phyloP scores from a whole-genome alignment of 2,888 invertebrate genomes.

The Rotaria macrura region DNA sequence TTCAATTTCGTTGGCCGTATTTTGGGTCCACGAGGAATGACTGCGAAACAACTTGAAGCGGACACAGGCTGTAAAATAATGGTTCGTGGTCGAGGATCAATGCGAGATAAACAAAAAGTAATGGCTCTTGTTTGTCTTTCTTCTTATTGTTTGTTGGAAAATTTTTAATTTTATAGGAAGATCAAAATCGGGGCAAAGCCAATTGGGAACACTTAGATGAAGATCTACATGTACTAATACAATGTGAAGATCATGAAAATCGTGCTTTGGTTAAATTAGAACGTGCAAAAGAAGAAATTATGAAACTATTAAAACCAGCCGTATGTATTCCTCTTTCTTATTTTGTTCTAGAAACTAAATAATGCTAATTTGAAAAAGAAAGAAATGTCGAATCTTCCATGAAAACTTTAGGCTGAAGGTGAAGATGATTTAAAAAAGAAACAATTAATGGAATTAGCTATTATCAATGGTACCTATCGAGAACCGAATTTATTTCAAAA shows the following conservation, averaged over 20 bases:
- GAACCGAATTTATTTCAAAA: slow-evolving; percentile 25
- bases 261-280: slow-evolving; percentile 84
- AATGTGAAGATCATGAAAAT: slow-evolving; percentile 95
- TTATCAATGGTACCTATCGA: slow-evolving; percentile 92
- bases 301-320: slow-evolving; percentile 89
- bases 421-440: slow-evolving; percentile 99
- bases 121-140: too few species aligned
- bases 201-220: slow-evolving; percentile 99
- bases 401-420: slow-evolving; percentile 79
- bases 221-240: slow-evolving; percentile 91
- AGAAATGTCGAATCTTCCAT: too few species aligned
- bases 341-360: too few species aligned
- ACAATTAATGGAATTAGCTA: slow-evolving; percentile 98
- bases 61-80: slow-evolving; percentile 99
- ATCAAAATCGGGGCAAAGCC: slow-evolving; percentile 94
- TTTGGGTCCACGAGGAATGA: slow-evolving; percentile 97
- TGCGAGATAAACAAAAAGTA: slow-evolving; percentile 93
- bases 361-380: too few species aligned
- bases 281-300: slow-evolving; percentile 92
- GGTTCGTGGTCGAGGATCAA: slow-evolving; percentile 98
- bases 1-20: slow-evolving; percentile 99
- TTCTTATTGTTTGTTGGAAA: too few species aligned
- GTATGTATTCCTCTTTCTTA: slow-evolving; percentile 41
- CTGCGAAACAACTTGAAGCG: slow-evolving; percentile 97
- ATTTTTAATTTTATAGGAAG: slow-evolving; percentile 58